A percentile compares a stretch with the other conserved stretches of the same genome.
These are phyloP conservation scores for Tetragnatha montana DNA, from an alignment of 2,888 invertebrate species.

Conservation along the genomic window DNA sequence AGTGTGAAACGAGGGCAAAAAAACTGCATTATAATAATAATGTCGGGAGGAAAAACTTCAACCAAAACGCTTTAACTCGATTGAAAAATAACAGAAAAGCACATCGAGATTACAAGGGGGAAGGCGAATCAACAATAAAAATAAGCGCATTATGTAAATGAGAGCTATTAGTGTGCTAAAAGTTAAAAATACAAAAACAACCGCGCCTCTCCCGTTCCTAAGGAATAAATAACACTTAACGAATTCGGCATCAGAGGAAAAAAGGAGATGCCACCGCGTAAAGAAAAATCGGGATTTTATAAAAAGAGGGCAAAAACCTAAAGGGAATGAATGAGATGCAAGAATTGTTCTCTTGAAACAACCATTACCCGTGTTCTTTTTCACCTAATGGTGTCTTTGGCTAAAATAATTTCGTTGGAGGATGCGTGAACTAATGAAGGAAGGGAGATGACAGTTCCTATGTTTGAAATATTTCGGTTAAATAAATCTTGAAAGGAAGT, in stretches of 20 bases:
- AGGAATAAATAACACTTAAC: slow-evolving; percentile 71
- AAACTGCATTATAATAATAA: slow-evolving; percentile 47
- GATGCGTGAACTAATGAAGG: slow-evolving; percentile 55
- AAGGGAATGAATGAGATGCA: slow-evolving; percentile 63
- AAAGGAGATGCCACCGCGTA: slow-evolving; percentile 34
- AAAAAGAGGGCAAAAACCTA: slow-evolving; percentile 14
- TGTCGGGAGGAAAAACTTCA: slow-evolving; percentile 28
- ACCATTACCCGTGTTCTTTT: slow-evolving; percentile 68
- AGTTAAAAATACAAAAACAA: slow-evolving; percentile 70
- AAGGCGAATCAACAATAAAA: slow-evolving; percentile 69
- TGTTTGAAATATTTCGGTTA: no score
- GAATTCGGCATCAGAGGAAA: slow-evolving; percentile 63
- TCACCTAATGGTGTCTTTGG: slow-evolving; percentile 64
- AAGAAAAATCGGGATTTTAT: slow-evolving; percentile 62
- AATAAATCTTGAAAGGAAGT: no score
- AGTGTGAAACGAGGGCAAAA: slow-evolving; percentile 61
- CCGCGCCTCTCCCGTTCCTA: slow-evolving; percentile 38
- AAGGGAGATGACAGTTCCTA: neutral
- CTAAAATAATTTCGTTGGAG: slow-evolving; percentile 59
- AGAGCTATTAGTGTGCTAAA: slow-evolving; percentile 69
- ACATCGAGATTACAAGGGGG: slow-evolving; percentile 54
- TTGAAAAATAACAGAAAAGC: slow-evolving; percentile 63
- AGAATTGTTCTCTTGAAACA: slow-evolving; percentile 52
- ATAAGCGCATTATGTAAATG: slow-evolving; percentile 70
- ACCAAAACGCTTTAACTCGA: slow-evolving; percentile 68